These are phyloP conservation scores for Saguinus midas DNA, from an alignment of 2,113 vertebrate genomes.

Conservation along the genomic window DNA sequence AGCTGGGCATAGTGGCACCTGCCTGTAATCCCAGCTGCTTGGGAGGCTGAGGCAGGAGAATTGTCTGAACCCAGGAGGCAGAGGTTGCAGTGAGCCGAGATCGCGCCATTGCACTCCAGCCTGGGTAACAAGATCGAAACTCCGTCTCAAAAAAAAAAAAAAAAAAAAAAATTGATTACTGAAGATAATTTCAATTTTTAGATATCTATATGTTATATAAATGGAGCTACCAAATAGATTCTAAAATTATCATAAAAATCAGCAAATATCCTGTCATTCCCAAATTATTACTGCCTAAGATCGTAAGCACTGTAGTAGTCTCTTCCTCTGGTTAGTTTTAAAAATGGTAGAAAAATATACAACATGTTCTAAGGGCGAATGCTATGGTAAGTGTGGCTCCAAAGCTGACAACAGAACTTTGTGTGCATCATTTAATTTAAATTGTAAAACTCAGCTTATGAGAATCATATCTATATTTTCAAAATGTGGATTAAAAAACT, in stretches of 20 bases:
- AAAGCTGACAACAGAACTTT: not conserved
- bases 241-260: not conserved
- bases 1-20: no score
- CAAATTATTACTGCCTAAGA: not conserved
- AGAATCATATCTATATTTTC: not conserved
- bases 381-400: no score
- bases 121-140: no score
- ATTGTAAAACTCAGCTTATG: not conserved
- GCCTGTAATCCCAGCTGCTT: no score
- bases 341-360: not conserved
- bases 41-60: no score
- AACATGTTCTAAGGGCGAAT: not conserved
- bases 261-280: not conserved
- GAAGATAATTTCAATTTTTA: not conserved
- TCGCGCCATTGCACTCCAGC: no score
- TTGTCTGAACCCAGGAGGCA: no score
- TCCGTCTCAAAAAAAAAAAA: no score
- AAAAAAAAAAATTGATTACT: not conserved
- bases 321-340: not conserved
- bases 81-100: no score
- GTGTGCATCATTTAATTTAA: not conserved
- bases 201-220: not conserved
- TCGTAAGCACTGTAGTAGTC: rapidly evolving
- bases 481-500: not conserved
- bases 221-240: not conserved